These are phyloP conservation scores for Rotaria sp. DNA, from an alignment of 2,888 invertebrate species.

Conservation along the genomic window DNA sequence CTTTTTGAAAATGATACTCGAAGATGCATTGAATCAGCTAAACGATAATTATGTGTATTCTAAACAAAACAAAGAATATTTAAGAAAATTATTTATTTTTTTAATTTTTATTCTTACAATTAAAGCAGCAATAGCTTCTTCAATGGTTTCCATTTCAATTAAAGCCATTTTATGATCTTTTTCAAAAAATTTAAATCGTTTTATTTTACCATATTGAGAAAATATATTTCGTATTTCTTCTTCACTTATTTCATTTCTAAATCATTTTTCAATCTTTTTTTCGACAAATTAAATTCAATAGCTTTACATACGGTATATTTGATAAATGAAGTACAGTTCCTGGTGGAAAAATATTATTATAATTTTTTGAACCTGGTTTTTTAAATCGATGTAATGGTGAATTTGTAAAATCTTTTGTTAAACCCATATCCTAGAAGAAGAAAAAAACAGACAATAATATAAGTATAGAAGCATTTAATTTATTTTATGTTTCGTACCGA, in stretches of 20 bases:
- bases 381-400: conserved; percentile 92
- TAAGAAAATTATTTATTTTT: background rate
- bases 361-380: conserved; percentile 98
- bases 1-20: conserved; percentile 93
- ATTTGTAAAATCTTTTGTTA: conserved; percentile 95
- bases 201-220: conserved; percentile 73
- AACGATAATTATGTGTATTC: conserved; percentile 75
- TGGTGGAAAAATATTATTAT: conserved; percentile 98
- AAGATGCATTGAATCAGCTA: conserved; percentile 95
- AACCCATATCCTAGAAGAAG: conserved; percentile 71
- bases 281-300: background rate
- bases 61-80: background rate
- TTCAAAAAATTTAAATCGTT: conserved; percentile 91
- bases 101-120: conserved; percentile 62
- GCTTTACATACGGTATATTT: conserved; percentile 84
- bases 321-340: conserved; percentile 96
- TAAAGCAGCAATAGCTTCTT: conserved; percentile 88
- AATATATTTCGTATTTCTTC: conserved; percentile 87
- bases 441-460: background rate
- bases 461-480: background rate
- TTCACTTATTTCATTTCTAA: conserved; percentile 78
- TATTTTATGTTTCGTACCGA: background rate
- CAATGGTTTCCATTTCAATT: conserved; percentile 84
- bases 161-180: conserved; percentile 99
- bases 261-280: background rate